Percentiles rank a stretch among this genome's conserved stretches.
Conservation (phyloP, 64 coral and sea anemone species). For the Montipora efflorescens region DNA sequence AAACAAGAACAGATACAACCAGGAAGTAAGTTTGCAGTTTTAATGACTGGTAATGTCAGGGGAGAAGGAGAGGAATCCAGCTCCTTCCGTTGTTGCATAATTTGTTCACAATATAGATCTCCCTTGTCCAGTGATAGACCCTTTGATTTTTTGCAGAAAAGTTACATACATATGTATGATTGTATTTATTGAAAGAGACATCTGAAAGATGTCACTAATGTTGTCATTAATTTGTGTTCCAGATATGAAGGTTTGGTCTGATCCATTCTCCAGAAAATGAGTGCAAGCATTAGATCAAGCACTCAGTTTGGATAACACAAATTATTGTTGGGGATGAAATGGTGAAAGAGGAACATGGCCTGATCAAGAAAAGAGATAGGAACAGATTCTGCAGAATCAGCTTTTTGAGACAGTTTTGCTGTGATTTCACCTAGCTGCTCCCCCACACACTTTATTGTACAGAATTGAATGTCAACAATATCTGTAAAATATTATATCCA, state of each 20-base stretch:
- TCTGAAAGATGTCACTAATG: not conserved
- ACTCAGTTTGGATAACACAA: no score
- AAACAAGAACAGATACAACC: constrained; percentile 93
- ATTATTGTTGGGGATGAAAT: not conserved
- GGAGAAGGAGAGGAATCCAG: no score
- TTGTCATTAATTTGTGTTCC: constrained; percentile 6
- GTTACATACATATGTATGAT: no score
- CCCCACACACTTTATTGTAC: no score
- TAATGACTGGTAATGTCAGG: no score
- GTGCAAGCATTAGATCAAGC: not conserved
- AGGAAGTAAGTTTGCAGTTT: constrained; percentile 72
- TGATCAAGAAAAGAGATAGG: not conserved
- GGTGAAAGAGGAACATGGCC: not conserved
- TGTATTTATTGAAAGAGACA: no score
- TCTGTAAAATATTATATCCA: no score
- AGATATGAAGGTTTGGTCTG: constrained; percentile 95
- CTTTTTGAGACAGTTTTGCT: not conserved
- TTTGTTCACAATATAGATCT: no score
- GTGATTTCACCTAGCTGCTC: no score
- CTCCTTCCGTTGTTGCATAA: no score
- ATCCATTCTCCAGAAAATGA: constrained; percentile 82
- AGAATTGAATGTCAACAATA: no score
- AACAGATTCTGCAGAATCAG: not conserved
- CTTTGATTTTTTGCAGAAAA: not conserved
- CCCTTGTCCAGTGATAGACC: no score